Percentiles rank a stretch among this genome's conserved stretches.
Conservation (phyloP, 1,140 invertebrate genomes). For the Drosophila ironensis region DNA sequence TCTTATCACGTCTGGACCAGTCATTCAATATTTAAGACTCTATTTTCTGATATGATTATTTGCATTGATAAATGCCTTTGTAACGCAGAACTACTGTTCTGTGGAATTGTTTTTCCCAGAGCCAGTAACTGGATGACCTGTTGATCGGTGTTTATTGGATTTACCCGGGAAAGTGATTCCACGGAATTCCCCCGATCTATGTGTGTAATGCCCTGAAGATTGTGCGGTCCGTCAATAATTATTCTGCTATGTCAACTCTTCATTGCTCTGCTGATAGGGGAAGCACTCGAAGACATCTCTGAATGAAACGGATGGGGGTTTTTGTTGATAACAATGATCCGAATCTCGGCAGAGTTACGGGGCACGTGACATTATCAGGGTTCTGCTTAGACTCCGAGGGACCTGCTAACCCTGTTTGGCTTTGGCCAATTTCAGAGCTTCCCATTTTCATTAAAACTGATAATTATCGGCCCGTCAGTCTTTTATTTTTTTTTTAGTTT, state of each 20-base stretch:
- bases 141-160: background rate
- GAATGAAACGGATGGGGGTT: slow-evolving; percentile 27
- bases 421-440: slow-evolving; percentile 3
- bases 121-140: background rate
- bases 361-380: slow-evolving; percentile 42
- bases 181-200: slow-evolving; percentile 26
- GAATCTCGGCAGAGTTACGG: slow-evolving; percentile 14
- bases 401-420: slow-evolving; percentile 5
- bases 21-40: slow-evolving; percentile 18
- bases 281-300: slow-evolving; percentile 40
- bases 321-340: slow-evolving; percentile 27
- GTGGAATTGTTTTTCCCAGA: background rate
- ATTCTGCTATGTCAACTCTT: slow-evolving; percentile 37
- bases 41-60: slow-evolving; percentile 6
- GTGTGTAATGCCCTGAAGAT: slow-evolving; percentile 1
- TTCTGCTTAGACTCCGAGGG: background rate
- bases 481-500: slow-evolving; percentile 21
- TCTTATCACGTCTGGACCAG: slow-evolving; percentile 35
- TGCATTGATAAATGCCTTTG: slow-evolving; percentile 3
- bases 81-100: background rate
- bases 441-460: slow-evolving; percentile 35
- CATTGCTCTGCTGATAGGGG: slow-evolving; percentile 37
- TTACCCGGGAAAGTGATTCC: slow-evolving; percentile 11
- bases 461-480: slow-evolving; percentile 9
- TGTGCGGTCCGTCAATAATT: slow-evolving; percentile 11